Evolutionary conservation across 1,140 invertebrate genomes (phyloP).

Genomic region (Gerris buenoi): DNA sequence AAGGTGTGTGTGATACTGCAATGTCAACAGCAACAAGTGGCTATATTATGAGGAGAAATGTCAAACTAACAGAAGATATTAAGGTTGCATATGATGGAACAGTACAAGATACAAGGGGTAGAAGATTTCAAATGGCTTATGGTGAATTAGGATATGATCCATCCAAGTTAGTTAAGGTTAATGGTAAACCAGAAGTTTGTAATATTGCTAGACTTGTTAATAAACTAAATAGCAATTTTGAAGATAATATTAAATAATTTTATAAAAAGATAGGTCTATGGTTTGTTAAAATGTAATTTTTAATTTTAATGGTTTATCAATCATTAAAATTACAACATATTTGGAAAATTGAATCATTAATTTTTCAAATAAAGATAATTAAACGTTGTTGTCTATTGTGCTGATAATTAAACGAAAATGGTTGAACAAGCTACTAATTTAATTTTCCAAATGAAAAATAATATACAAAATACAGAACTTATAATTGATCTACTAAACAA

Average conservation of each 20-base stretch:
- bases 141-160: constrained; percentile 46
- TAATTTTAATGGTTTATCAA: background rate
- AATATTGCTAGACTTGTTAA: background rate
- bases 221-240: background rate
- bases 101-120: constrained; percentile 85
- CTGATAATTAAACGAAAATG: background rate
- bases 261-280: background rate
- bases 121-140: constrained; percentile 88
- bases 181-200: background rate
- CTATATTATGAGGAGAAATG: constrained; percentile 92
- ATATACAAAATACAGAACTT: background rate
- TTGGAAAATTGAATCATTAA: background rate
- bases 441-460: background rate
- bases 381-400: background rate
- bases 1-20: constrained; percentile 75
- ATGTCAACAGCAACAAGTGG: constrained; percentile 91
- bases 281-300: background rate
- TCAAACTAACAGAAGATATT: constrained; percentile 94
- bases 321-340: background rate
- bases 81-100: constrained; percentile 82
- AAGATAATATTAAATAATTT: background rate
- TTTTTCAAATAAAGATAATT: background rate
- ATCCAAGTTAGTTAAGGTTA: background rate
- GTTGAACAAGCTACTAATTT: background rate
- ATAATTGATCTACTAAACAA: background rate